Evolutionary conservation across 2,888 invertebrate genomes (phyloP), one percentile per base, ranked within the genome.

Genomic region (Tortricodes alternella): DNA sequence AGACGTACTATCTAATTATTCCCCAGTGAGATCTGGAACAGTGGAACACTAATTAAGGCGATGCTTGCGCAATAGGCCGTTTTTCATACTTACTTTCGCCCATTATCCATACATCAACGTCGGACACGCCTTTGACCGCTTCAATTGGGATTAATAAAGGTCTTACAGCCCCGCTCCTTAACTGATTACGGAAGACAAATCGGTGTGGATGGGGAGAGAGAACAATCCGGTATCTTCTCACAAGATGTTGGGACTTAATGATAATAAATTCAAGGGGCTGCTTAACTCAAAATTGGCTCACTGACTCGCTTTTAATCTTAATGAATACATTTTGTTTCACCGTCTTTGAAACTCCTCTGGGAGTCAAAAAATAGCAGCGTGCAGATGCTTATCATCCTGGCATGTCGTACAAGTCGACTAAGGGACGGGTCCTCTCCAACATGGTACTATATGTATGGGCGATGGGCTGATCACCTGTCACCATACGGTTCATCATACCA

Each of bases 111-210:
- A 80, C 71, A 84, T 85, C 83, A 85, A 81, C 62, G 81, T 85
- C 85, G 62, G 64, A 53, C 60, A 67, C 71, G 67, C 69, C 74
- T 70, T 73, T 70, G 69, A 68, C 65, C 68, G 73, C 73, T 71
- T 79, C 83, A 85, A 86, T 85, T 82, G 80, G 83, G 84, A 85
- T 85, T 84, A 85, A 84, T 85, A 82, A 78, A 71, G 77, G 76
- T 72, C 76, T 69, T 71, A 72, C 73, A 76, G 65, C 72, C 69
- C 71, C 75, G 76, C 81, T 82, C 76, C 75, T 80, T 67, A 65
- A 68, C 76, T 80, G 81, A 85, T 82, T 84, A 82, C 74, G 61
- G 38, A 74, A 83, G 83, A 85, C 77, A 80, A 83, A 84, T 83
- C 69, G 76, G 71, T 62, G 58, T 57, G 66, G 67, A 67, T 64